Evolutionary conservation across 1,140 invertebrate genomes (phyloP), one percentile per base, ranked within the genome.

Genomic region (Brachionus paranguensis): DNA sequence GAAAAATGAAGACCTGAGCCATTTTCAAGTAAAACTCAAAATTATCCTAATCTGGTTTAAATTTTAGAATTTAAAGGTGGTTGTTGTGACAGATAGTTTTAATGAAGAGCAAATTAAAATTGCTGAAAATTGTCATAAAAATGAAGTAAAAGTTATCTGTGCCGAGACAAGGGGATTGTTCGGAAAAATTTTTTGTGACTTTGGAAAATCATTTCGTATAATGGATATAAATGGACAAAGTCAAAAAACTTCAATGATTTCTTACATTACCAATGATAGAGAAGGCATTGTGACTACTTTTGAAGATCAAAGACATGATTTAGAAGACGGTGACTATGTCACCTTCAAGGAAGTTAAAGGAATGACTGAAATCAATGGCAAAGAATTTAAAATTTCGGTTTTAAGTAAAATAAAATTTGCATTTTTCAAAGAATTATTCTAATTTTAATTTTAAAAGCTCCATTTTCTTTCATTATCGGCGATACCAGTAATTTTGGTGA

Each of bases 401-500:
- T 79, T 95, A 85, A 74, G 70, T 74, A 74, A 74, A 43, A 20
- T 11, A 74, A 74, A 74, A 17, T 43, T 74, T 72, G 8, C 6
- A 33, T 8, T 24, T 70, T 8, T 12, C 27, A 29, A 29, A 37
- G 6, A 72, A 72, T 37, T 72, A 43, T 72, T 37, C 6, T 17
- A 33, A 33, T 37, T 27, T 74, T 17, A n/a, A 41, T 45, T 41
- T 74, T 45, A 20, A 74, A 47, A 76, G 96, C 95, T 24, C 95
- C 96, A 0, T 98, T 97, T 87, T 96, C 96, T 33, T 99, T 99
- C 89, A 95, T 94, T 86, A 97, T 99, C 87, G 96, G 95, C 1
- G 95, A 98, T 88, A 98, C 96, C 20, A 93, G 92, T 3, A 90
- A 88, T 45, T 90, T 89, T 84, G 87, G 88, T 12, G 87, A 90